Base-by-base conservation (phyloP, 2,888 invertebrate genomes). In the Lithophane socia region DNA sequence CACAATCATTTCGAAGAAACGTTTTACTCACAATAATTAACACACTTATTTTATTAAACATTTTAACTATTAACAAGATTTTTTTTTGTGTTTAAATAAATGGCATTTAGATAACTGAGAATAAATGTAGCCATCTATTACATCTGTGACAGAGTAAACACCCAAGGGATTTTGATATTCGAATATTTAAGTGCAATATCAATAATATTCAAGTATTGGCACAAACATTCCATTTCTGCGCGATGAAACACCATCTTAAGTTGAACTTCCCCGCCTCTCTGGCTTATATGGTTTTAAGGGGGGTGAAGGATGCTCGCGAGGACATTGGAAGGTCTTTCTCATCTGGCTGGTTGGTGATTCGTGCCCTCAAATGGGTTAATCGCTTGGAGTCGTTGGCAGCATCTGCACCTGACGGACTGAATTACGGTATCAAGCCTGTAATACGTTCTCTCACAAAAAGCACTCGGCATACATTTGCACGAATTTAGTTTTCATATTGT, bases 381-480 rank as follows among this genome's bases (percentile, higher is more conserved):
- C 95, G 95, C 90, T 92, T 88, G 93, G 90, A 94, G 94, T 94
- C 93, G 92, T 91, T 90, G 91, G 91, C 92, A 92, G 92, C 96
- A 94, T 95, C 95, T 96, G 96, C 93, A 94, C 93, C 94, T 96
- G 96, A 96, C 95, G 94, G 92, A 90, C 93, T 93, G 95, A 96
- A 94, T 95, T 95, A 95, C 94, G 94, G 94, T 91, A 93, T 93
- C 93, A 92, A 89, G 86, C 82, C 86, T 88, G 91, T 93, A 92
- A 92, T 92, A 92, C 89, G 92, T 88, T 89, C 82, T 82, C 88
- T 85, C 85, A 90, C 91, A 92, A 92, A 93, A 93, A 92, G 89
- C 89, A 82, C 79, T 87, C 77, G 77, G 77, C 84, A 86, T 90
- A 86, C 67, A 86, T 87, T 88, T 86, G 69, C 78, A 74, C 61